These are phyloP conservation scores for Parambassis ranga DNA, from an alignment of 2,797 vertebrate genomes.

Conservation along the genomic window DNA sequence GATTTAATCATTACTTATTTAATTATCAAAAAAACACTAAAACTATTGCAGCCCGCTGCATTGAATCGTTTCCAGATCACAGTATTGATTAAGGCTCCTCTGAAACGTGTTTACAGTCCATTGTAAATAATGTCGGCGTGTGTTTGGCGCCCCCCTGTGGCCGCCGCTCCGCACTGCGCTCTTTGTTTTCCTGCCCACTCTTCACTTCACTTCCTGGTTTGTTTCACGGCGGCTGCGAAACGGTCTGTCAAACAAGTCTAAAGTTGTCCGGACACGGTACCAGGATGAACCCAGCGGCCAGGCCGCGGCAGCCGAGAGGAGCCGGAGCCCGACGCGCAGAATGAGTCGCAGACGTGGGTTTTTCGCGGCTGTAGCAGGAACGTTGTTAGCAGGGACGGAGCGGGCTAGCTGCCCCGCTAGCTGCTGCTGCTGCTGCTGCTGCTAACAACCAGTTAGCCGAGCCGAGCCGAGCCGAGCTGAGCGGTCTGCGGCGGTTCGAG, in stretches of 20 bases:
- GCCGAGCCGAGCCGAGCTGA: neutral
- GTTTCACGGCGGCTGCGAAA: neutral
- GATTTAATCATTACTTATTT: no score
- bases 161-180: accelerated
- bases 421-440: conserved; percentile 4
- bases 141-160: conserved; percentile 17
- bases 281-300: conserved; percentile 33
- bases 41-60: no score
- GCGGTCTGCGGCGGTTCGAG: neutral
- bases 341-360: conserved; percentile 1
- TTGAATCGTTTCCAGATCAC: no score
- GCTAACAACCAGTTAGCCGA: conserved; percentile 39
- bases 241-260: conserved; percentile 18
- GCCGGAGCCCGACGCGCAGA: neutral
- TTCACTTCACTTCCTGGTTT: conserved; percentile 56
- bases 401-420: conserved; percentile 10
- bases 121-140: neutral
- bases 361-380: neutral
- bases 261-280: conserved; percentile 34
- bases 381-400: neutral
- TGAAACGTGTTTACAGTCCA: no score
- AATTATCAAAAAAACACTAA: no score
- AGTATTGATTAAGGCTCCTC: no score
- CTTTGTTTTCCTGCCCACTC: conserved; percentile 46
- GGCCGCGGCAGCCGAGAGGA: neutral